Evolutionary conservation across 2,888 invertebrate species (phyloP).

Genomic region (Baccha elongata): DNA sequence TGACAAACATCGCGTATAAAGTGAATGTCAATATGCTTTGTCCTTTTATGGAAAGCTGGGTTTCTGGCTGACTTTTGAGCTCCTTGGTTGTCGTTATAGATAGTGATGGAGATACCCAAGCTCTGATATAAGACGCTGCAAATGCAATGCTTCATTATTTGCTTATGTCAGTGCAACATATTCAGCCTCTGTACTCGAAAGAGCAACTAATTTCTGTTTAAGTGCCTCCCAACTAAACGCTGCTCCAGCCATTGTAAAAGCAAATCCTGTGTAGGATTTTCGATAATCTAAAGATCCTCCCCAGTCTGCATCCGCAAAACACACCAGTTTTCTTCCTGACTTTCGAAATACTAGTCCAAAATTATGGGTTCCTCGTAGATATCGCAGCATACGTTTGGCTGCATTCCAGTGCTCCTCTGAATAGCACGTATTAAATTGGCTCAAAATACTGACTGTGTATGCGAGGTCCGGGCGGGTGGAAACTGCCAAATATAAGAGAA

Average conservation of each 20-base stretch:
- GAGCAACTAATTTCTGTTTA: too few species aligned
- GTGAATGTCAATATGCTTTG: too few species aligned
- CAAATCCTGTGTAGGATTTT: conserved; percentile 69
- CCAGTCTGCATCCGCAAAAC: conserved; percentile 73
- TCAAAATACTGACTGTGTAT: conserved; percentile 56
- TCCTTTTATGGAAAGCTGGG: too few species aligned
- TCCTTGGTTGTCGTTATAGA: too few species aligned
- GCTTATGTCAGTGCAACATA: too few species aligned
- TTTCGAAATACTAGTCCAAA: conserved; percentile 39
- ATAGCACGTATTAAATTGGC: conserved; percentile 67
- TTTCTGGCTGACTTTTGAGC: too few species aligned
- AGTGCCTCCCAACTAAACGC: conserved; percentile 72
- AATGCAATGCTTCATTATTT: too few species aligned
- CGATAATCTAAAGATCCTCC: conserved; percentile 57
- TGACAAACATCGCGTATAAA: too few species aligned
- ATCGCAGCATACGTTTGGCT: conserved; percentile 65
- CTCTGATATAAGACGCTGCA: too few species aligned
- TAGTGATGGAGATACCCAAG: too few species aligned
- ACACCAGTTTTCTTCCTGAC: conserved; percentile 27
- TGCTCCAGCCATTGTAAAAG: conserved; percentile 58
- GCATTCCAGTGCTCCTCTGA: conserved; percentile 64
- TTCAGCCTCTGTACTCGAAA: too few species aligned
- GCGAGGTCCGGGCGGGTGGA: conserved; percentile 66
- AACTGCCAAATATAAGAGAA: conserved; percentile 65
- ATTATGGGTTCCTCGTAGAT: conserved; percentile 54